These are phyloP conservation scores for Cephus pulcher DNA, from an alignment of 2,888 invertebrate species.

Conservation along the genomic window DNA sequence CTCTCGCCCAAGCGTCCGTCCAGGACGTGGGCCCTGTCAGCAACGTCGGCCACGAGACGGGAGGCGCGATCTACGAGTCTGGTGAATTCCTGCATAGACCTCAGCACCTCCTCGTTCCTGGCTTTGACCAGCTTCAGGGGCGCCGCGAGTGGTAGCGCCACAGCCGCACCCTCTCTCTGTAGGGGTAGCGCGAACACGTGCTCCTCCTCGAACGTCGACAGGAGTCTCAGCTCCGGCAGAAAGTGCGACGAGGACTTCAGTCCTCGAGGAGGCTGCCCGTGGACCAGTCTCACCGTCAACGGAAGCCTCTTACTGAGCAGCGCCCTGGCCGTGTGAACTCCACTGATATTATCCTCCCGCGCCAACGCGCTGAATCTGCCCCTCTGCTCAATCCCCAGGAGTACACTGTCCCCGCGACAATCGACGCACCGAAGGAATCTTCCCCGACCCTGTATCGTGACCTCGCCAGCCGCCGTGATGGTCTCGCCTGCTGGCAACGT, in stretches of 20 bases:
- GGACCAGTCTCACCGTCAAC: conserved; percentile 90
- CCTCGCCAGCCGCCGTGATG: conserved; percentile 82
- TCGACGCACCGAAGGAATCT: conserved; percentile 90
- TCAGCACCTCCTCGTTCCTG: conserved; percentile 84
- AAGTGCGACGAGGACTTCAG: conserved; percentile 85
- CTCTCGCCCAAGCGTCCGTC: conserved; percentile 83
- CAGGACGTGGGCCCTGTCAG: conserved; percentile 83
- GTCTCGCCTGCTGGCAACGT: conserved; percentile 87
- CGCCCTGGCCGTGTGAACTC: conserved; percentile 92
- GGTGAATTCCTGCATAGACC: conserved; percentile 75
- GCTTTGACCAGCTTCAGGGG: conserved; percentile 87
- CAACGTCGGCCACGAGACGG: conserved; percentile 79
- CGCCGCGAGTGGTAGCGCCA: conserved; percentile 87
- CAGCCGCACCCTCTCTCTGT: conserved; percentile 81
- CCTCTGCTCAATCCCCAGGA: conserved; percentile 87
- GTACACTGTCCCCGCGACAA: conserved; percentile 83
- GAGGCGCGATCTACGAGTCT: conserved; percentile 83
- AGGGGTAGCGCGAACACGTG: conserved; percentile 86
- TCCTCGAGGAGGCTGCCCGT: conserved; percentile 88
- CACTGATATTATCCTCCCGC: conserved; percentile 93
- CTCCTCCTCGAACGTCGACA: conserved; percentile 89
- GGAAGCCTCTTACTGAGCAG: conserved; percentile 91
- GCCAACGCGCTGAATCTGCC: conserved; percentile 94
- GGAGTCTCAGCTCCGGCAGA: conserved; percentile 84
- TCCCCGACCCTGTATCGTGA: conserved; percentile 74